A percentile compares a stretch with the other conserved stretches of the same genome.
phyloP scores from a whole-genome alignment of 1,140 invertebrate genomes.

The Tetramorium parvispinum region DNA sequence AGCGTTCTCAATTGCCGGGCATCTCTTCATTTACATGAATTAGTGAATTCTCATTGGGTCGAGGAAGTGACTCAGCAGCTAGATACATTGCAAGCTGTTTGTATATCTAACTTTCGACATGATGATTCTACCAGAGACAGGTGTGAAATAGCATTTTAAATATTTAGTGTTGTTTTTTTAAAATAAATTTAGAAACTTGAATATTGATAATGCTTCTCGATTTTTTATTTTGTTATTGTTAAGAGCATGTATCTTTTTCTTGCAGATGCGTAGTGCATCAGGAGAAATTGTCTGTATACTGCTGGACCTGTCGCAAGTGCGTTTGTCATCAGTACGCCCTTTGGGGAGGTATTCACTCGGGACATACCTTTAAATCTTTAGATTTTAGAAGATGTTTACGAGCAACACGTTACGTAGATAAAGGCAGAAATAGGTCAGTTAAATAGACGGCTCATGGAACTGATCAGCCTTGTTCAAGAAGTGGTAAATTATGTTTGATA shows the following conservation, averaged over 20 bases:
- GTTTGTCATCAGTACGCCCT: constrained; percentile 98
- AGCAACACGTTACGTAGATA: constrained; percentile 94
- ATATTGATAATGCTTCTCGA: not conserved
- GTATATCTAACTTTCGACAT: constrained; percentile 85
- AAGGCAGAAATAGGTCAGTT: constrained; percentile 94
- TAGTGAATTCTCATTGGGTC: constrained; percentile 98
- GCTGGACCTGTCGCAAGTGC: constrained; percentile 94
- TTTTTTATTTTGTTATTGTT: not conserved
- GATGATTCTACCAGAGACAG: constrained; percentile 89
- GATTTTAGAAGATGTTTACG: constrained; percentile 96
- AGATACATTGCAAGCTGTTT: constrained; percentile 93
- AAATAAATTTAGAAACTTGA: not conserved
- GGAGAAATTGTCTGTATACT: constrained; percentile 96
- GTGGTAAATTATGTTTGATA: constrained; percentile 88
- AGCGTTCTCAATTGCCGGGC: constrained; percentile 95
- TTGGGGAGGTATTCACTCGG: constrained; percentile 96
- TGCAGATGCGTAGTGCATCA: constrained; percentile 93
- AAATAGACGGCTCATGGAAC: constrained; percentile 92
- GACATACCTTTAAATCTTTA: constrained; percentile 96
- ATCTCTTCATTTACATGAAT: constrained; percentile 94
- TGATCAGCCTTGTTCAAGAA: constrained; percentile 95
- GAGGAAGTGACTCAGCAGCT: constrained; percentile 97
- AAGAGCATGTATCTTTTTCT: not conserved
- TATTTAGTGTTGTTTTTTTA: not conserved
- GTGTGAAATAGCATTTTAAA: constrained; percentile 76